Base-by-base conservation (phyloP, 2,888 invertebrate genomes). In the Drosophila ustulata region DNA sequence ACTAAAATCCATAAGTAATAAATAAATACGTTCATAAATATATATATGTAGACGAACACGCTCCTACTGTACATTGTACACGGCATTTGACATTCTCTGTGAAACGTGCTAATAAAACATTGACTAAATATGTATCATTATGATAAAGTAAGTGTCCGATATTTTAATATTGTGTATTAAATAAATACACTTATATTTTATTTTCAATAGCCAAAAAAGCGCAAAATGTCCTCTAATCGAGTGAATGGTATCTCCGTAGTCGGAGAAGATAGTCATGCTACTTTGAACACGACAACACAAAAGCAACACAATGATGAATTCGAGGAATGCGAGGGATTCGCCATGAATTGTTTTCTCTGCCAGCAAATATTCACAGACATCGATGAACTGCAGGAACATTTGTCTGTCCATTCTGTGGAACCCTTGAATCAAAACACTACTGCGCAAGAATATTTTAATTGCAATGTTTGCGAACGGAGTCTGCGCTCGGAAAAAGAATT, bases 261-360 rank as follows among this genome's bases (percentile, higher is more conserved):
- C 2, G 30, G 30, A 5, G 1, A 30, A 6, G 6, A 1, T 7
- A 30, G 5, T 4, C 11, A 37, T 4, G 3, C 11, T n/a, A 34
- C 9, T 11, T 34, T 11, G 11, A 34, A 9, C 4, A 34, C 34
- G 4, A 9, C 34, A 34, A 9, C 11, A 11, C 9, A 34, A 11
- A 34, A 4, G 7, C 25, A 8, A 4, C 23, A 11, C n/a, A n/a
- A 9, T 3, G 11, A 13, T 13, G 7, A 37, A 1, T 4, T 25
- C 6, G n/a, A 43, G n/a, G 18, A 63, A 37, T 37, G 45, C 23
- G 43, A 43, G 3, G 45, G 3, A 6, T 26, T 8, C 8, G 23
- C 5, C 2, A 58, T 72, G 6, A 43, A 34, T 7, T 72, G 72
- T 58, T 72, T 72, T 41, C 63, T 57, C 4, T 72, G 72, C 9